Evolutionary conservation across 2,113 vertebrate genomes (phyloP).

Genomic region (Elephantulus edwardii): DNA sequence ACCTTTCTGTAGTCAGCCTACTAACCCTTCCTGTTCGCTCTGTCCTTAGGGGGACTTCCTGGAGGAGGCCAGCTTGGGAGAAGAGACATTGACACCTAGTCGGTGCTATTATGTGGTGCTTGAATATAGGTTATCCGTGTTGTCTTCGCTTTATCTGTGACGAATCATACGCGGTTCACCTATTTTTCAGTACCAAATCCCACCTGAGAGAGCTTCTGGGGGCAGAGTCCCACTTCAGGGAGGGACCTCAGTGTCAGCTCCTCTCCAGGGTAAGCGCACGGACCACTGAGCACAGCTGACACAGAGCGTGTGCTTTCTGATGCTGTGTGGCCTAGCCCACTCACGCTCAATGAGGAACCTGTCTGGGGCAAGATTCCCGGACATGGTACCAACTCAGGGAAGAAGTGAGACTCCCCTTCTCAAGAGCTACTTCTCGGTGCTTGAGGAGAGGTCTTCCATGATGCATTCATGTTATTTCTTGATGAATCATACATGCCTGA

Average conservation of each 20-base stretch:
- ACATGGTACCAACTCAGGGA: neutral
- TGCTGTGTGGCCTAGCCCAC: neutral
- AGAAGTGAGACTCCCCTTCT: neutral
- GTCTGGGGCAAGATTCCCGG: neutral
- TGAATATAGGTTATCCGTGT: constrained; percentile 63
- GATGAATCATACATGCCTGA: neutral
- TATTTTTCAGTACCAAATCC: constrained; percentile 59
- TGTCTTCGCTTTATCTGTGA: constrained; percentile 55
- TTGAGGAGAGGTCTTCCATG: constrained; percentile 40
- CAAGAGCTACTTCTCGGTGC: neutral
- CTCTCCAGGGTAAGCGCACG: neutral
- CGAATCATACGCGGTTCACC: constrained; percentile 59
- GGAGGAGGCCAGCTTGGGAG: constrained; percentile 45
- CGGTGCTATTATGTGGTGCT: neutral
- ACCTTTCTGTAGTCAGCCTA: neutral
- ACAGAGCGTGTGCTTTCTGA: neutral
- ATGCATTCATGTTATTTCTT: neutral
- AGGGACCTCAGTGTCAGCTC: neutral
- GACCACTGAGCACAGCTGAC: neutral
- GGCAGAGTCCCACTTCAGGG: neutral
- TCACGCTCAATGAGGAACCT: neutral
- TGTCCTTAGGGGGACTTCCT: neutral
- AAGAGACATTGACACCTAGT: neutral
- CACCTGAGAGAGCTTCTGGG: neutral
- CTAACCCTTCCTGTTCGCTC: neutral